Conservation (phyloP, 1,140 invertebrate species). For the Atta colombica region DNA sequence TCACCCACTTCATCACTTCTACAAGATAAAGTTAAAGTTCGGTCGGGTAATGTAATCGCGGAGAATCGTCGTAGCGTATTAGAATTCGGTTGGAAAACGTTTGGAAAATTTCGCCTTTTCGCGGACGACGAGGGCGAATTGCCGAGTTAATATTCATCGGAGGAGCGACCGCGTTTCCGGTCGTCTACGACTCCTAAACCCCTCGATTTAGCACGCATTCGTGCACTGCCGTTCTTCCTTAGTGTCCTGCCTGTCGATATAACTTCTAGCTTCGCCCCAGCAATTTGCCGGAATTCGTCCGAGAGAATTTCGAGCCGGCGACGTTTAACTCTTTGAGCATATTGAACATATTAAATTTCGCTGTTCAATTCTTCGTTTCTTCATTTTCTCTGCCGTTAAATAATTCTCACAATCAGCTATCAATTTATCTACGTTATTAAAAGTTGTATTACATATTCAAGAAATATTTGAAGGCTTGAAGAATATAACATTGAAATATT, state of each 20-base stretch:
- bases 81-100: constrained; percentile 9
- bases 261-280: constrained; percentile 37
- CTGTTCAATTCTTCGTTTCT: not conserved
- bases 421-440: not conserved
- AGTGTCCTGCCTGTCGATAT: constrained; percentile 26
- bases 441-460: not conserved
- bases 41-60: not conserved
- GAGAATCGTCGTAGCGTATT: constrained; percentile 15
- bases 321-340: constrained; percentile 24
- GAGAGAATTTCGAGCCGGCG: constrained; percentile 20
- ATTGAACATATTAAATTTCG: not conserved
- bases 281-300: constrained; percentile 53
- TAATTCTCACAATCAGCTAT: not conserved
- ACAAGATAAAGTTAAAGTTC: constrained; percentile 14
- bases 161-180: constrained; percentile 42
- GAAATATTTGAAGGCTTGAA: not conserved
- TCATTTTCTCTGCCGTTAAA: not conserved
- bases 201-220: constrained; percentile 61
- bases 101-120: constrained; percentile 50
- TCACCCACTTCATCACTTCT: not conserved
- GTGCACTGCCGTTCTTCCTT: constrained; percentile 40
- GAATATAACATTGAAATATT: not conserved
- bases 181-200: constrained; percentile 33
- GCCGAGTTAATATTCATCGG: constrained; percentile 57
- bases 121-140: constrained; percentile 27